phyloP scores from a whole-genome alignment of 2,888 invertebrate genomes.

The Clusia tigrina region DNA sequence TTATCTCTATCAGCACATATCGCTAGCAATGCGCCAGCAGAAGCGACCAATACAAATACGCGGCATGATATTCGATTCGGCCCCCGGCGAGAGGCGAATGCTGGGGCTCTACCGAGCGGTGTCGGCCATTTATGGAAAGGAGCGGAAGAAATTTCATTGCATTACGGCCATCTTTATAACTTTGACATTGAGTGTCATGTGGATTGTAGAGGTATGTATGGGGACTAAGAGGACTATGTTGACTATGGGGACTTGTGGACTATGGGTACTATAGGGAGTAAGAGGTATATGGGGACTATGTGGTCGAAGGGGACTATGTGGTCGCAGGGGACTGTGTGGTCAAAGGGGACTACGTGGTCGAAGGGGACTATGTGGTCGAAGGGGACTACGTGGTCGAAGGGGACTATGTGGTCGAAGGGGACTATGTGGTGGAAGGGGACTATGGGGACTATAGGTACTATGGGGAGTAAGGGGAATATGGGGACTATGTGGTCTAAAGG shows the following conservation, averaged over 20 bases:
- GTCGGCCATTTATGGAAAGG: constrained; percentile 70
- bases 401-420: too few relatives aligned
- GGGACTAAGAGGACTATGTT: constrained; percentile 28
- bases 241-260: neutral
- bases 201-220: constrained; percentile 72
- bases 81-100: constrained; percentile 71
- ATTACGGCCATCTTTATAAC: constrained; percentile 67
- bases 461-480: too few relatives aligned
- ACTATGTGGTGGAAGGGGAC: too few relatives aligned
- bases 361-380: too few relatives aligned
- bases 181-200: constrained; percentile 68
- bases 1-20: constrained; percentile 74
- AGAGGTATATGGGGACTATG: too few relatives aligned
- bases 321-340: too few relatives aligned
- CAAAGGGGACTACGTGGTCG: too few relatives aligned
- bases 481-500: too few relatives aligned
- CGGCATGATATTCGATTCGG: constrained; percentile 77
- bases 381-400: too few relatives aligned
- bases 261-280: too few relatives aligned
- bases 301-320: too few relatives aligned
- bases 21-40: constrained; percentile 68
- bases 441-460: too few relatives aligned
- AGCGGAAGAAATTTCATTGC: constrained; percentile 67
- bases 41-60: constrained; percentile 66
- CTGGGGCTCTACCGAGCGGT: constrained; percentile 69